Base-by-base conservation (phyloP, 1,140 invertebrate species). In the Drosophila nigrodunni region DNA sequence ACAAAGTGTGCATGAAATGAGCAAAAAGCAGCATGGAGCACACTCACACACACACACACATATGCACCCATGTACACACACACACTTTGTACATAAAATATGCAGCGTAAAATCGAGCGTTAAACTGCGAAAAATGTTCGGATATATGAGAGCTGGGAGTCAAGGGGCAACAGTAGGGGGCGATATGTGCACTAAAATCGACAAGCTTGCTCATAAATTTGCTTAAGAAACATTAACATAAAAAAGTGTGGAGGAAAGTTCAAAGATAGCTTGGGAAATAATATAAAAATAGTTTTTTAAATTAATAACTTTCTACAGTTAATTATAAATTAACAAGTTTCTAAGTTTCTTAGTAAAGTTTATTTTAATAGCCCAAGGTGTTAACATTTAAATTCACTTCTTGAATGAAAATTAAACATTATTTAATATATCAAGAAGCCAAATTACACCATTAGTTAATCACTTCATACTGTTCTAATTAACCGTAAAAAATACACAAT, bases 1-100 rank as follows among this genome's bases (percentile, higher is more conserved):
- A 78, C 72, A 78, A 78, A 75, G 66, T 78, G 44, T 44, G 77
- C 77, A 62, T 79, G 74, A 77, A 79, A 77, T 77, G 74, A 77
- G 68, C 64, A 68, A 62, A 76, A 76, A 50, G 25, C 47, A 72
- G 57, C 69, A 57, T 37, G 57, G 57, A 68, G 3, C 18, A 44
- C 57, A 60, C 50, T 55, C 43, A 30, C 13, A 60, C 50, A 62
- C 43, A 30, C 13, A 59, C 7, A 37, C 13, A 6, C n/a, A 37
- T 15, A 54, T 7, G 6, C 50, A 41, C 54, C 5, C 37, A 21
- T 37, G 21, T 10, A 41, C 46, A 39, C 54, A 21, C 46, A 15
- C 44, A 47, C 44, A 15, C 13, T 47, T 37, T 35, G 49, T 54
- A 50, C 72, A 74, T 74, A 52, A 74, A 75, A 75, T 62, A 75